Evolutionary conservation across 2,113 vertebrate species (phyloP), one percentile per base, ranked within the genome.

Genomic region (Herpailurus yagouaroundi): DNA sequence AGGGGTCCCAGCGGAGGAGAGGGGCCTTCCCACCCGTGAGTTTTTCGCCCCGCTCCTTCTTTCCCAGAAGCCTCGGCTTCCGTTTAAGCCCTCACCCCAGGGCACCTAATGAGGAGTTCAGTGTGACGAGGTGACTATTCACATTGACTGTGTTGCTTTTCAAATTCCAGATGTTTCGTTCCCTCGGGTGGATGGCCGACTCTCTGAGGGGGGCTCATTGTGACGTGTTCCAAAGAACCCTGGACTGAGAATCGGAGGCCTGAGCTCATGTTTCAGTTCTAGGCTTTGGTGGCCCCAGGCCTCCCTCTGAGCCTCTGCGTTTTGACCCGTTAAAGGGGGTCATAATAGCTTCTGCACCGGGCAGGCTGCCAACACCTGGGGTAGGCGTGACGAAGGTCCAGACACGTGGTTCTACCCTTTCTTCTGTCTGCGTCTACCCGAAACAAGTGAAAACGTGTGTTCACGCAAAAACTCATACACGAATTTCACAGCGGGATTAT

Each of bases 1-100:
- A 1, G 6, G 73, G 29, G 16, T 45, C 52, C 23, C 41, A 0
- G 29, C 4, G 29, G 80, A 60, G 31, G 18, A 60, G 5, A 52
- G 4, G 0, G 48, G 23, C 4, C 21, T 0, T 52, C 41, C 45
- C 48, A 15, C 12, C 6, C 25, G n/a, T 5, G 11, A 19, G 31
- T 8, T 45, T 69, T 57, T 45, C 21, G 9, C 63, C n/a, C 33
- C 1, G 0, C 7, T 93, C 41, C 31, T 91, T 93, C 41, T 27
- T 91, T 55, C 81, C 45, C 13, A 50, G 89, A 68, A 79, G 69
- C 12, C 73, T 48, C 33, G n/a, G 76, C n/a, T 36, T 80, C 71
- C 0, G 4, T 41, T 14, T 77, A 6, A 18, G 16, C 36, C 27
- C 21, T 82, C 2, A 7, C 3, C 25, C 12, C 12, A 4, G 31